Evolutionary conservation across 2,113 vertebrate species (phyloP).

Genomic region (Lophius piscatorius): DNA sequence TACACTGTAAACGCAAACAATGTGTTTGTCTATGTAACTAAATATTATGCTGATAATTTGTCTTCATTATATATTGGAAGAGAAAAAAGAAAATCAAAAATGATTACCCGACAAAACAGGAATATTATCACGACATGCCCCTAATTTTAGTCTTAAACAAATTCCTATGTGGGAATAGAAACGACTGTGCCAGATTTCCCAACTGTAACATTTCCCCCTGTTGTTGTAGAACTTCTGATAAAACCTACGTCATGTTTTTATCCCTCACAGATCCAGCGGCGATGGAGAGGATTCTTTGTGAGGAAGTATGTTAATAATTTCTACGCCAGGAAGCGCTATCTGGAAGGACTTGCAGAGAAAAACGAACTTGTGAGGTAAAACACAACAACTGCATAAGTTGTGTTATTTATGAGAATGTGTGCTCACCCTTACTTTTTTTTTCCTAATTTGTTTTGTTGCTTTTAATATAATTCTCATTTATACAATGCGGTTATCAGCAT

Average conservation of each 20-base stretch:
- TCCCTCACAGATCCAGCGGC: constrained; percentile 87
- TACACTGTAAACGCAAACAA: background rate
- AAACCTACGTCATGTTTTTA: constrained; percentile 42
- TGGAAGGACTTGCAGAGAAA: constrained; percentile 82
- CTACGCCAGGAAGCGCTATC: constrained; percentile 86
- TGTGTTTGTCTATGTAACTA: background rate
- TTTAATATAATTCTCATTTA: background rate
- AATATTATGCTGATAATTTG: background rate
- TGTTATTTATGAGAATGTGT: background rate
- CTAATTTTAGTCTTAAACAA: no score
- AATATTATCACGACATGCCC: background rate
- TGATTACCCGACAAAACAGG: background rate
- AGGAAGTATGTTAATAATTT: constrained; percentile 90
- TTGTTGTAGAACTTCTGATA: constrained; percentile 2
- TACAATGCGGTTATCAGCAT: background rate
- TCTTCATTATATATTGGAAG: background rate
- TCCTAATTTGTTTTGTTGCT: background rate
- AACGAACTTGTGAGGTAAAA: constrained; percentile 89
- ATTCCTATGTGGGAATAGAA: no score
- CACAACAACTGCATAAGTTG: no score
- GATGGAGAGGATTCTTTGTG: constrained; percentile 88
- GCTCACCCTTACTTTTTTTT: no score
- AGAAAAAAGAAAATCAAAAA: background rate
- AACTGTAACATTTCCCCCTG: background rate
- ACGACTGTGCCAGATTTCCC: background rate